These are phyloP conservation scores for Isaurus tuberculatus DNA, from an alignment of 92 coral and sea anemone species.

Conservation along the genomic window DNA sequence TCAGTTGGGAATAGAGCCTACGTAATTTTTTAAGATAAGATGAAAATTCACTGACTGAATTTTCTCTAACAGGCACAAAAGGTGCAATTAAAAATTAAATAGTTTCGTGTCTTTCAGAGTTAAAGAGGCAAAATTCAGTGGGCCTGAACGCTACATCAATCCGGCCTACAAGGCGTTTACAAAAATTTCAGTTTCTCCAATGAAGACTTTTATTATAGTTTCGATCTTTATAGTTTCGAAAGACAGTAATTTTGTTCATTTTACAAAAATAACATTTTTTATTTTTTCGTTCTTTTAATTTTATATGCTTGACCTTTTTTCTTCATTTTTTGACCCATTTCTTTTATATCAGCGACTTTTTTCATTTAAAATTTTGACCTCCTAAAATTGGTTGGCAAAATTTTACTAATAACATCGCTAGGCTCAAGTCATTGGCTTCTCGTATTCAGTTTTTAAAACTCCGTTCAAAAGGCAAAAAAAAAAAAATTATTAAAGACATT, in stretches of 20 bases:
- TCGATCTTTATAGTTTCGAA: conserved; percentile 16
- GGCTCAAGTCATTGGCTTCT: too few relatives aligned
- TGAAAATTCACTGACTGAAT: too few relatives aligned
- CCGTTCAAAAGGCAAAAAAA: not conserved
- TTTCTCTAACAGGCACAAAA: too few relatives aligned
- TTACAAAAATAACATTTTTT: conserved; percentile 18
- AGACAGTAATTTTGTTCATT: not conserved
- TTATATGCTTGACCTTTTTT: not conserved
- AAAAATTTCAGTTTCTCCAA: not conserved
- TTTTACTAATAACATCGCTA: too few relatives aligned
- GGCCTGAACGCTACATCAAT: not conserved
- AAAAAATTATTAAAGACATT: not conserved
- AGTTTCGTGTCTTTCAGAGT: too few relatives aligned
- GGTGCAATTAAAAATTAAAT: too few relatives aligned
- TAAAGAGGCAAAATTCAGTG: too few relatives aligned
- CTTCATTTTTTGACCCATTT: not conserved
- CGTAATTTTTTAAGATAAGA: too few relatives aligned
- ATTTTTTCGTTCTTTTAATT: not conserved
- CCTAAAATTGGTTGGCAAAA: too few relatives aligned
- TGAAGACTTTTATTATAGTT: not conserved
- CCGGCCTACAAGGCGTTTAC: not conserved
- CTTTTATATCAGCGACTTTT: not conserved
- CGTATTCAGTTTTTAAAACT: not conserved
- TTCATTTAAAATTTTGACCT: too few relatives aligned
- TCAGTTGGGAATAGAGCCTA: too few relatives aligned